These are phyloP conservation scores for Ambastaia sidthimunki DNA, from an alignment of 2,797 vertebrate genomes.

Conservation along the genomic window DNA sequence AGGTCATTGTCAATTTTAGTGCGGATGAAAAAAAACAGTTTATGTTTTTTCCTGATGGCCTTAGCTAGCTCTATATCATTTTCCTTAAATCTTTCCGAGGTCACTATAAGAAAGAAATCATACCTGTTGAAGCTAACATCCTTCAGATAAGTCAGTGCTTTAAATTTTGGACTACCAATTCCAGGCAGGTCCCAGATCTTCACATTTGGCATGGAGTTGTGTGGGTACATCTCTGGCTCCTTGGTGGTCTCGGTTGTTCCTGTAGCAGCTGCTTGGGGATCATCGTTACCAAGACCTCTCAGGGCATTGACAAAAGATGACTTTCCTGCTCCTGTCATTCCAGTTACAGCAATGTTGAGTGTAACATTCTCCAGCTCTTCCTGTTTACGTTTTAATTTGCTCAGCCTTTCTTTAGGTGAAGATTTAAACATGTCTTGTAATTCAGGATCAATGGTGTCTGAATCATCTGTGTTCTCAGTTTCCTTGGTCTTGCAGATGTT, in stretches of 20 bases:
- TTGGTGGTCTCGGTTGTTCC: conserved; percentile 54
- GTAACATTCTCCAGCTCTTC: conserved; percentile 45
- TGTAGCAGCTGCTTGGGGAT: conserved; percentile 44
- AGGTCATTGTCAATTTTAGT: conserved; percentile 57
- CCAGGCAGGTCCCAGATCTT: conserved; percentile 64
- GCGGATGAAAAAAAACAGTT: conserved; percentile 60
- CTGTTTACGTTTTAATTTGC: not conserved
- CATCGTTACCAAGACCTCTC: conserved; percentile 30
- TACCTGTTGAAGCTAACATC: conserved; percentile 51
- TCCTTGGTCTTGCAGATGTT: not conserved
- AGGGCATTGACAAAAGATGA: conserved; percentile 48
- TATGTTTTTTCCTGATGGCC: conserved; percentile 54
- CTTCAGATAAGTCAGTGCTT: conserved; percentile 52
- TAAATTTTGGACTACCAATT: conserved; percentile 53
- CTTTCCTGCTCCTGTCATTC: conserved; percentile 53
- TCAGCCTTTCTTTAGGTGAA: not conserved
- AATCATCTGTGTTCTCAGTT: not conserved
- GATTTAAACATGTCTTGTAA: not conserved
- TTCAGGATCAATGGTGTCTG: not conserved
- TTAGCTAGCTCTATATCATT: conserved; percentile 56
- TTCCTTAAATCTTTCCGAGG: conserved; percentile 57
- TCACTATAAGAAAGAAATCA: conserved; percentile 60
- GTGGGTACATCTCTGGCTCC: conserved; percentile 33
- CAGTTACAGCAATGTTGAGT: conserved; percentile 54
- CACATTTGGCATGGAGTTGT: conserved; percentile 50